A percentile compares a stretch with the other conserved stretches of the same genome.
Conservation (phyloP, 2,113 vertebrate genomes). For the Delphinus delphis region DNA sequence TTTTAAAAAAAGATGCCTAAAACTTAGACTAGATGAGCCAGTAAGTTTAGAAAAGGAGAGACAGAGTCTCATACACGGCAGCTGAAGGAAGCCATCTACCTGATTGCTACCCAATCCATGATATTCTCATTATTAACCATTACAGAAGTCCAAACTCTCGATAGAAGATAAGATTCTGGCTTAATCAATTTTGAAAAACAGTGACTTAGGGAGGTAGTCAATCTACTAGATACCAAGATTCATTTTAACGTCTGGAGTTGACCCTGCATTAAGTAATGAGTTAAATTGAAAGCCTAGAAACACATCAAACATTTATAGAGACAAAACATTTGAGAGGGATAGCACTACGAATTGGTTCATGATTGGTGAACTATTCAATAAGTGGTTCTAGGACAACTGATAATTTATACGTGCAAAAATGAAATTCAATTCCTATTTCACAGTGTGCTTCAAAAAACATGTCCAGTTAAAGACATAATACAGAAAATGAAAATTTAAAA, state of each 20-base stretch:
- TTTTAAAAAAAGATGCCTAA: background rate
- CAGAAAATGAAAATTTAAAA: background rate
- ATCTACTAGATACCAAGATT: background rate
- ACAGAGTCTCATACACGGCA: background rate
- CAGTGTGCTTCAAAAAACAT: background rate
- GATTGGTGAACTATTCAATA: background rate
- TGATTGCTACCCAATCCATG: background rate
- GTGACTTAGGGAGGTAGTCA: background rate
- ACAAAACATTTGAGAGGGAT: background rate
- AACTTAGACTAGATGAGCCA: background rate
- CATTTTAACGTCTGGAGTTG: background rate
- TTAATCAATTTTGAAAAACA: background rate
- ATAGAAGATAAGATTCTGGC: background rate
- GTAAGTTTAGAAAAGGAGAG: background rate
- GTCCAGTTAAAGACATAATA: background rate
- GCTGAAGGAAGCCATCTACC: background rate
- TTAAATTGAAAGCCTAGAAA: background rate
- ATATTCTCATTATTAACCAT: background rate
- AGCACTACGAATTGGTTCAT: background rate
- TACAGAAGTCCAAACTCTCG: too few relatives aligned
- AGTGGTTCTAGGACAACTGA: background rate
- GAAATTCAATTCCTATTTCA: background rate
- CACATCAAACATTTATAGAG: background rate
- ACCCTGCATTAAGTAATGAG: background rate
- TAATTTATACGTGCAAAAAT: background rate